Conservation (phyloP, 2,888 invertebrate genomes). For the Cantharis lateralis region DNA sequence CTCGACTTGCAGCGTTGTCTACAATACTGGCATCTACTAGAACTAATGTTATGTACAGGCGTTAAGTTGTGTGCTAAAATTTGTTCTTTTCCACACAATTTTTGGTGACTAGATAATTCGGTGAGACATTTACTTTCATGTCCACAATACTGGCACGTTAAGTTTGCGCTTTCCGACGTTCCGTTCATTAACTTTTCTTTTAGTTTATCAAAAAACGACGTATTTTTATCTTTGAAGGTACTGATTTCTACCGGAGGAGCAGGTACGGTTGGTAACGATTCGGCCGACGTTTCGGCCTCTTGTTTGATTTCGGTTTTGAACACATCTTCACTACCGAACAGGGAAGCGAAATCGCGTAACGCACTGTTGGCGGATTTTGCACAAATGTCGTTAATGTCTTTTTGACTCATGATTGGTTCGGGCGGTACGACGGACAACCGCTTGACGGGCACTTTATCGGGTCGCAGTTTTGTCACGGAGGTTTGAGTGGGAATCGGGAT, state of each 20-base stretch:
- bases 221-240: conserved; percentile 66
- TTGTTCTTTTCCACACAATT: conserved; percentile 63
- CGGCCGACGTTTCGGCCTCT: conserved; percentile 41
- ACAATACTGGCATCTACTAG: conserved; percentile 84
- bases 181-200: conserved; percentile 74
- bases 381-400: conserved; percentile 57
- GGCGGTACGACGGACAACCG: conserved; percentile 28
- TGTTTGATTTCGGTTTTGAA: conserved; percentile 42
- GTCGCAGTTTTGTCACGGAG: conserved; percentile 19
- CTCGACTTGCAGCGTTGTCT: conserved; percentile 86
- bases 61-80: conserved; percentile 37
- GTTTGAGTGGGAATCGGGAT: conserved; percentile 66
- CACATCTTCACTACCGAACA: conserved; percentile 53
- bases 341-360: conserved; percentile 62
- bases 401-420: conserved; percentile 54
- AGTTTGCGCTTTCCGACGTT: conserved; percentile 67
- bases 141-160: conserved; percentile 72
- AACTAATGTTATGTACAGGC: conserved; percentile 61
- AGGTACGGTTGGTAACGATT: conserved; percentile 46
- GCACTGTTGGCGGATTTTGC: conserved; percentile 57
- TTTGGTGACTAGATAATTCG: conserved; percentile 80
- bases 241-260: conserved; percentile 15
- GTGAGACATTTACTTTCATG: conserved; percentile 81
- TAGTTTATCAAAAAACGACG: conserved; percentile 81
- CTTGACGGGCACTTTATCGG: conserved; percentile 11